Evolutionary conservation across 2,797 vertebrate genomes (phyloP).

Genomic region (Tapirus indicus): DNA sequence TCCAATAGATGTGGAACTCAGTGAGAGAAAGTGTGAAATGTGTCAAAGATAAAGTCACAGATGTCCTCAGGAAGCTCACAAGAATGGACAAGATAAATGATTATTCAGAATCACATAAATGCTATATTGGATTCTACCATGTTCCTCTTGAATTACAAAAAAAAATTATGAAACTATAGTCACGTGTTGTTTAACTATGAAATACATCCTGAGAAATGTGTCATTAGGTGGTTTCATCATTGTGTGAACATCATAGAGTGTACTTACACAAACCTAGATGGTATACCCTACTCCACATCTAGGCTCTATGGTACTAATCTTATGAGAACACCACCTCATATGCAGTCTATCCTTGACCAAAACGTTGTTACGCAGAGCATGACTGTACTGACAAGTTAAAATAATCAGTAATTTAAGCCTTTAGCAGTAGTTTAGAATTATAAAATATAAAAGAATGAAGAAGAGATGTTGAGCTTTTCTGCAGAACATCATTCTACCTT

Average conservation of each 20-base stretch:
- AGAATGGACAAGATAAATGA: constrained; percentile 5
- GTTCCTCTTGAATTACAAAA: not conserved
- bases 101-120: not conserved
- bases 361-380: no score
- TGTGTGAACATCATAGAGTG: no score
- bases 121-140: not conserved
- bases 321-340: no score
- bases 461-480: not conserved
- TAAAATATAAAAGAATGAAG: constrained; percentile 3
- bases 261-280: no score
- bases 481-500: not conserved
- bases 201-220: no score
- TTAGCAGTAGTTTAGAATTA: not conserved
- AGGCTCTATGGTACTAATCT: no score
- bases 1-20: not conserved
- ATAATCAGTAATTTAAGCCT: not conserved
- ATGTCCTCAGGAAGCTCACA: not conserved
- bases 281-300: no score
- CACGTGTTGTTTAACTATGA: no score
- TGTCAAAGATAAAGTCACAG: not conserved
- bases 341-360: no score
- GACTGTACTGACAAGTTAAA: not conserved
- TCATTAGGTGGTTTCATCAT: no score
- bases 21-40: not conserved
- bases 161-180: not conserved